Base-by-base conservation (phyloP, 2,797 vertebrate species). In the Onychomys arenicola region DNA sequence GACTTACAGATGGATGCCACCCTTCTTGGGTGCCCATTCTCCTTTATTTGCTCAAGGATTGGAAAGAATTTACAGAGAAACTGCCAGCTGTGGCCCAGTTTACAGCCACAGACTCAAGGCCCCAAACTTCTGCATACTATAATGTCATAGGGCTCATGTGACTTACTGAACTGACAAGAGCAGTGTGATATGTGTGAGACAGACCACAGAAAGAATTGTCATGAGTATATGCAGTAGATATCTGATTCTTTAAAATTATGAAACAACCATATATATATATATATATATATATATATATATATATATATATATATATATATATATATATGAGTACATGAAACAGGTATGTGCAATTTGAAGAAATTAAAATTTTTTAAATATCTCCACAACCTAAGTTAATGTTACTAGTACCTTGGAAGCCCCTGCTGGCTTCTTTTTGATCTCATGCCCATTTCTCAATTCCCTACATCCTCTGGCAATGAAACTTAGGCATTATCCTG, bases 151-250 rank as follows among this genome's bases (percentile, higher is more conserved):
- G 75, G 73, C 67, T 90, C 92, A 34, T 75, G 81, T 95, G 71
- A 88, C 7, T 12, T 81, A 73, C 67, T 57, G 46, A 73, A 90
- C 52, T 29, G 52, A 86, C 40, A 82, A 77, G 27, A 40, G 10
- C 1, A 61, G 29, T 77, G 63, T 61, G 86, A 46, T 29, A 61
- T 2, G 2, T 21, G 29, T 61, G 52, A 81, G 55, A 40, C 34
- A 96, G 73, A 89, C 16, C 91, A 37, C 55, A 55, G 57, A 94
- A 86, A 78, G 61, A 96, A 92, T 34, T 61, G 82, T 93, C 59
- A 27, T 77, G 52, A 69, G 32, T 57, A 10, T 84, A 78, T 14
- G 49, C 43, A 75, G 1, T 25, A 63, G 76, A 71, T 23, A 5
- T 69, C 43, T 81, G 43, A 90, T 34, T n/a, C 46, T 84, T 94